These are phyloP conservation scores for Leptocoma aspasia DNA, from an alignment of 2,113 vertebrate genomes.

Conservation along the genomic window DNA sequence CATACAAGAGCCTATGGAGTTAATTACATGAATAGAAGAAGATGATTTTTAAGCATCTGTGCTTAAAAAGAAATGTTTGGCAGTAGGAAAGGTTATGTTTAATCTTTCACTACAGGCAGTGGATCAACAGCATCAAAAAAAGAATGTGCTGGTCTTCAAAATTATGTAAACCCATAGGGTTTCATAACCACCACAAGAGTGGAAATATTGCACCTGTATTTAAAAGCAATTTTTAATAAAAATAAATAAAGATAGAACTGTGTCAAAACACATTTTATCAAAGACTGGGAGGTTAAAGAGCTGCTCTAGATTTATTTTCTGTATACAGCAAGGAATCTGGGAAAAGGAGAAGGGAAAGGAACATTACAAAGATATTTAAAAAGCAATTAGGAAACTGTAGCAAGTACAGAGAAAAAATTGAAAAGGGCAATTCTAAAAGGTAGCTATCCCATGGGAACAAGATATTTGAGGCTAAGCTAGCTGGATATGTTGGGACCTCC, in stretches of 20 bases:
- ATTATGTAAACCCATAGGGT: not conserved
- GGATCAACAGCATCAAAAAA: not conserved
- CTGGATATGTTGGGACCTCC: not conserved
- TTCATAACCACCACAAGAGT: not conserved
- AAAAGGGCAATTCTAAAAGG: not conserved
- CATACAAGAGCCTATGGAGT: not conserved
- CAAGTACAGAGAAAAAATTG: not conserved
- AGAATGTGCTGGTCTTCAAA: not conserved
- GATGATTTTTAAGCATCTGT: not conserved
- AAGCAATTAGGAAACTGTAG: not conserved
- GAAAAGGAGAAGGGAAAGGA: not conserved
- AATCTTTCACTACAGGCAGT: not conserved
- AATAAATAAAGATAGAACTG: not conserved
- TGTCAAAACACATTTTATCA: not conserved
- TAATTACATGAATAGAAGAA: not conserved
- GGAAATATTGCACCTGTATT: not conserved
- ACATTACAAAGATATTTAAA: not conserved
- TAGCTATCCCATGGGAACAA: not conserved
- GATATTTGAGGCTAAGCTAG: not conserved
- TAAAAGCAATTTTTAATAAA: not conserved
- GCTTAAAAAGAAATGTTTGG: not conserved
- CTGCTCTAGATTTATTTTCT: not conserved
- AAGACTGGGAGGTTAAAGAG: not conserved
- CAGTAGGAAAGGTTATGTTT: not conserved
- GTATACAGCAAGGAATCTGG: not conserved